Base-by-base conservation (phyloP, 2,113 vertebrate species). In the Crotalus viridis region DNA sequence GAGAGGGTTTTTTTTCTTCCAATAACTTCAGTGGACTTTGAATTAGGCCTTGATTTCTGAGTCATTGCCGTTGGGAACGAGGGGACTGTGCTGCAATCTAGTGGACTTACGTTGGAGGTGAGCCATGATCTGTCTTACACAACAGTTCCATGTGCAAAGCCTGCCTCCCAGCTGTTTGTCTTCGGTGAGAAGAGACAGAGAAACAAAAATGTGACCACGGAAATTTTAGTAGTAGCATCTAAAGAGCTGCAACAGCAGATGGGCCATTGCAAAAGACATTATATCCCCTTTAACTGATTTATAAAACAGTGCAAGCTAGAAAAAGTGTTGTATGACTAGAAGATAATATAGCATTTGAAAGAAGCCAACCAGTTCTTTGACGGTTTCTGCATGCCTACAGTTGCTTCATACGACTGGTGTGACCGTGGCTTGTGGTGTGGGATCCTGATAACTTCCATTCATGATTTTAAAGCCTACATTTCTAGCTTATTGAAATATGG, bases 91-190 rank as follows among this genome's bases (percentile, higher is more conserved):
- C 56, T 88, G 88, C n/a, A 21, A 13, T 54, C 46, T 2, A 9
- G 61, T 87, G 90, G 91, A 52, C 24, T 0, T n/a, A 24, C 22
- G 26, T 52, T 43, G 9, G 89, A 89, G 91, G 48, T 85, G 69
- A 43, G 10, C 4, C 17, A 22, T 91, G 93, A 89, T 74, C 3
- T 48, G 22, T 89, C 88, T 89, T 89, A 94, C 61, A 56, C 5
- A 94, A 61, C 28, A 57, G 24, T 54, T 95, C 95, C 90, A 93
- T 61, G 93, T 92, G 61, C 92, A 91, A 56, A 26, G 0, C 3
- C 52, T 19, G 92, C 91, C 88, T 93, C 56, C 1, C 15, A 0
- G 51, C 0, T 0, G 81, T 93, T 89, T 94, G 87, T 56, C 0
- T 64, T 17, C 52, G 90, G 90, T 0, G 0, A 86, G 26, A 61